These are phyloP conservation scores for Zaprionus capensis DNA, from an alignment of 1,140 invertebrate genomes.

Conservation along the genomic window DNA sequence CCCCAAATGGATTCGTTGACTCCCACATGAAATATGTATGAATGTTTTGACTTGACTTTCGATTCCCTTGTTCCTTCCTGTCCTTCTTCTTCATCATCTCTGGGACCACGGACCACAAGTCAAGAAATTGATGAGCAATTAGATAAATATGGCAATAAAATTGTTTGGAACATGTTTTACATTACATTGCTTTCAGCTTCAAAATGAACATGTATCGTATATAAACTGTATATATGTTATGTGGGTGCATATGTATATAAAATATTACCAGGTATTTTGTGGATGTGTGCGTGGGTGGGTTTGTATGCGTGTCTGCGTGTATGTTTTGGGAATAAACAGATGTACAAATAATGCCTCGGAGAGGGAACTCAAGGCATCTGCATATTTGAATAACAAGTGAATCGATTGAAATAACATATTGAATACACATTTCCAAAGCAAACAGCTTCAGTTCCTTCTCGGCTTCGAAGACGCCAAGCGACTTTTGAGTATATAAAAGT, in stretches of 20 bases:
- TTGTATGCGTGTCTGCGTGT: not conserved
- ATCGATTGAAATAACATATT: constrained; percentile 39
- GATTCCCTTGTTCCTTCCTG: not conserved
- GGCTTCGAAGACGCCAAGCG: not conserved
- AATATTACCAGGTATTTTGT: not conserved
- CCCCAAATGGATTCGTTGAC: constrained; percentile 17
- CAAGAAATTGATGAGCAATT: constrained; percentile 52
- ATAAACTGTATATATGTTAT: not conserved
- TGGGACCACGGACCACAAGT: constrained; percentile 28
- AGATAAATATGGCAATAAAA: constrained; percentile 51
- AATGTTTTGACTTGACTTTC: not conserved
- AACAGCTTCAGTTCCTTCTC: constrained; percentile 6
- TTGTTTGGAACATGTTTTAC: constrained; percentile 27
- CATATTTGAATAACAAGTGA: constrained; percentile 51
- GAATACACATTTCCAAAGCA: constrained; percentile 34
- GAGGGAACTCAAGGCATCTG: constrained; percentile 32
- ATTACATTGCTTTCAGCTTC: constrained; percentile 12
- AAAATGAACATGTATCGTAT: constrained; percentile 27
- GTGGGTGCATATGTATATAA: not conserved
- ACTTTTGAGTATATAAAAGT: not conserved
- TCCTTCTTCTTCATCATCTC: constrained; percentile 6
- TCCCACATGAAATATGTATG: constrained; percentile 39
- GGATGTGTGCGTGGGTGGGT: not conserved
- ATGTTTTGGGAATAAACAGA: constrained; percentile 45
- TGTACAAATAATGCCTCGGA: constrained; percentile 35